Evolutionary conservation across 64 coral and sea anemone genomes (phyloP), one percentile per base, ranked within the genome.

Genomic region (Platygyra sinensis): DNA sequence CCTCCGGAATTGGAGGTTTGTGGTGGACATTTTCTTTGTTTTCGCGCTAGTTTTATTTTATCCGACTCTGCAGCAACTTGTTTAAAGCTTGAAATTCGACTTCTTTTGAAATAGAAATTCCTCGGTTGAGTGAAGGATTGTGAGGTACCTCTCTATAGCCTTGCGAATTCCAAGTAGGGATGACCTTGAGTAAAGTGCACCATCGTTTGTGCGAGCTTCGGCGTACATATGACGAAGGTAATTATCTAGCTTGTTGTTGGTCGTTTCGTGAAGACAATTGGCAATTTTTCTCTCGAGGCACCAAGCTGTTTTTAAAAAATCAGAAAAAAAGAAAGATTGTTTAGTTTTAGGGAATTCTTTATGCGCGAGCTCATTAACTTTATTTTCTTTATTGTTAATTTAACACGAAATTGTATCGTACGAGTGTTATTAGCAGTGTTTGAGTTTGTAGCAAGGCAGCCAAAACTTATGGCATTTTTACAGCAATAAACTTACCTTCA

Each of bases 241-340:
- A 8, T 50, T 10, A 4, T 77, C 74, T 17, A 89, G 60, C 62
- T 89, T 82, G 46, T 78, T 69, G 74, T 84, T 86, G 20, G 6
- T 67, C 73, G 86, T 86, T 62, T 91, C 80, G 12, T 84, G 80
- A 42, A 86, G 13, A 11, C 9, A 50, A 32, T 65, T 91, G 8
- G 28, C 33, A 25, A 91, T 71, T 61, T 77, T 52, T n/a, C 57
- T 57, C 22, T 91, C 57, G 3, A 30, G 55, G 10, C 89, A 91
- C 80, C 89, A 91, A 51, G 72, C 33, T 36, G 33, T 36, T 36
- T 36, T n/a, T n/a, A n/a, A n/a, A n/a, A n/a, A n/a, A n/a, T n/a
- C 11, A 57, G 11, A 88, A 60, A 87, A 87, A 60, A 75, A 24
- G 63, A 61, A 60, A 51, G 9, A n/a, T 22, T 67, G 64, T 67